A percentile compares a stretch with the other conserved stretches of the same genome.
Conservation (phyloP, 1,140 invertebrate genomes). For the Cydia fagiglandana region DNA sequence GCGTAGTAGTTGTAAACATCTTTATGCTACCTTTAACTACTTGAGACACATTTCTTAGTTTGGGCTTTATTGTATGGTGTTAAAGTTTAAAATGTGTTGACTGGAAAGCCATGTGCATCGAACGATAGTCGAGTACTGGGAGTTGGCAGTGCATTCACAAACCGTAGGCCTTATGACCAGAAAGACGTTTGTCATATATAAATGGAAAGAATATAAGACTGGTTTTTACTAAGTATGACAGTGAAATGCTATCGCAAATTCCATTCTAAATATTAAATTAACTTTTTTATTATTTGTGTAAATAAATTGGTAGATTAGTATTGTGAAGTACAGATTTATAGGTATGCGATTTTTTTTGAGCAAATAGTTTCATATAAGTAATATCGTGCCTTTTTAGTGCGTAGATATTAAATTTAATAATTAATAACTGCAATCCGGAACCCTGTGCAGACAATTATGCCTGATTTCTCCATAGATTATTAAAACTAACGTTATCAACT, state of each 20-base stretch:
- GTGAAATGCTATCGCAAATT: background rate
- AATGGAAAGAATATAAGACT: background rate
- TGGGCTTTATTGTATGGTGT: background rate
- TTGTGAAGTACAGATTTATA: too few relatives aligned
- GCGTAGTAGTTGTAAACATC: background rate
- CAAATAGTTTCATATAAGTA: too few relatives aligned
- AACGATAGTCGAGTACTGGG: background rate
- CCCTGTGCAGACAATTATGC: background rate
- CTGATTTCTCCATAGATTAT: background rate
- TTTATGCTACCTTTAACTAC: background rate
- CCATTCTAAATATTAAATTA: background rate
- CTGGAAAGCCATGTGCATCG: background rate
- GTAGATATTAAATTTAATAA: too few relatives aligned
- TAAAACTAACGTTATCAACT: background rate
- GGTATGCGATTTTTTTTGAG: too few relatives aligned
- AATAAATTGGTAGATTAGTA: background rate
- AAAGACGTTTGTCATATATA: background rate
- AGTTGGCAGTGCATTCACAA: constrained; percentile 4
- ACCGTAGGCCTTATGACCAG: background rate
- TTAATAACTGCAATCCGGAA: too few relatives aligned
- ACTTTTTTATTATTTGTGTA: background rate
- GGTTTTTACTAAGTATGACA: background rate
- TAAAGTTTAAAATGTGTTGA: background rate
- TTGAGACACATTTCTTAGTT: background rate
- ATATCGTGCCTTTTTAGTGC: too few relatives aligned